These are phyloP conservation scores for Tachystola acroxantha DNA, from an alignment of 2,888 invertebrate genomes.

Conservation along the genomic window DNA sequence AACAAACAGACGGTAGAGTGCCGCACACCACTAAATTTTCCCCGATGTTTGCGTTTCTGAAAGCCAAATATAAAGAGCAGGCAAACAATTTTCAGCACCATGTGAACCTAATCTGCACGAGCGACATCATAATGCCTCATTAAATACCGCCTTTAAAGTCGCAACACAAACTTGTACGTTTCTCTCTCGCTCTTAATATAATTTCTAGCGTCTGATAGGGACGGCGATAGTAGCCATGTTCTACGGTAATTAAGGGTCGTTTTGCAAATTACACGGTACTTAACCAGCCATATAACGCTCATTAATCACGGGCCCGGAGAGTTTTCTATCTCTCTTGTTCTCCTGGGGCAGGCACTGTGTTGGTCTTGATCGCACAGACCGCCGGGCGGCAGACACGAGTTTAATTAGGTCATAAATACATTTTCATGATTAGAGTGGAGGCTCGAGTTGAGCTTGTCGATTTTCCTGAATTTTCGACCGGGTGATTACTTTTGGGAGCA, in stretches of 20 bases:
- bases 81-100: slow-evolving; percentile 62
- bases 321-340: slow-evolving; percentile 42
- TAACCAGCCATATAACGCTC: slow-evolving; percentile 83
- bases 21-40: slow-evolving; percentile 38
- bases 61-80: slow-evolving; percentile 73
- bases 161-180: slow-evolving; percentile 40
- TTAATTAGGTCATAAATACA: slow-evolving; percentile 79
- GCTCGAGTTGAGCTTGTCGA: slow-evolving; percentile 34
- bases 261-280: slow-evolving; percentile 88
- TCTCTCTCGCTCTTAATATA: slow-evolving; percentile 40
- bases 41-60: slow-evolving; percentile 35
- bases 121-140: slow-evolving; percentile 76
- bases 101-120: slow-evolving; percentile 71
- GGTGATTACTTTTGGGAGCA: slow-evolving; percentile 35
- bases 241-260: slow-evolving; percentile 83
- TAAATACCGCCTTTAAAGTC: slow-evolving; percentile 69
- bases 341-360: slow-evolving; percentile 15
- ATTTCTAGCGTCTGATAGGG: slow-evolving; percentile 42
- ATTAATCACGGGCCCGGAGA: slow-evolving; percentile 79
- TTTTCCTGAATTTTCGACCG: slow-evolving; percentile 32
- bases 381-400: slow-evolving; percentile 60
- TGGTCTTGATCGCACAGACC: slow-evolving; percentile 37
- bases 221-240: slow-evolving; percentile 67
- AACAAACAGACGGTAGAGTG: background rate
- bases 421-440: slow-evolving; percentile 69